Evolutionary conservation across 2,113 vertebrate genomes (phyloP).

Genomic region (Forbesichthys agassizii): DNA sequence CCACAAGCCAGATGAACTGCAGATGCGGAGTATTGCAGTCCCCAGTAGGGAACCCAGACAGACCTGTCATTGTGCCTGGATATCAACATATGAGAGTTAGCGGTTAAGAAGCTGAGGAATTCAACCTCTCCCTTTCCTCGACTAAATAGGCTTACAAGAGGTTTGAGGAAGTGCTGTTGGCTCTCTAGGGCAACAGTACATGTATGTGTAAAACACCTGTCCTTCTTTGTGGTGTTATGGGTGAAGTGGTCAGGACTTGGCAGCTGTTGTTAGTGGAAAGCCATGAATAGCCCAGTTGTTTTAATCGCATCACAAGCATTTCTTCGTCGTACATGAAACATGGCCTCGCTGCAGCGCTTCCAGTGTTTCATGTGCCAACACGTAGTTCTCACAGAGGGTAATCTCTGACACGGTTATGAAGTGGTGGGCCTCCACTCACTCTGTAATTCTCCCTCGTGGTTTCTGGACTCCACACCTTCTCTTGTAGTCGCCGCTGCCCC

Average conservation of each 20-base stretch:
- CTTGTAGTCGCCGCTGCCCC: slow-evolving; percentile 51
- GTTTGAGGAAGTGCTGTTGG: slow-evolving; percentile 40
- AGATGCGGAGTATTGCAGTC: slow-evolving; percentile 64
- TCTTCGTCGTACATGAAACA: no score
- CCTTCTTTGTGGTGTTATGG: slow-evolving; percentile 51
- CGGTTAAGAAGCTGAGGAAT: slow-evolving; percentile 49
- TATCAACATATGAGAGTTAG: slow-evolving; percentile 54
- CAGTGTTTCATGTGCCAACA: neutral
- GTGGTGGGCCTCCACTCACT: slow-evolving; percentile 26
- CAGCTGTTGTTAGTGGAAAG: slow-evolving; percentile 60
- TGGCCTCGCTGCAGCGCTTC: neutral
- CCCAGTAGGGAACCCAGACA: slow-evolving; percentile 46
- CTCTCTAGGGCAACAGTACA: neutral
- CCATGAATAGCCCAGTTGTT: slow-evolving; percentile 63
- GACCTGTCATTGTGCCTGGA: slow-evolving; percentile 61
- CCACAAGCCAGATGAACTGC: slow-evolving; percentile 30
- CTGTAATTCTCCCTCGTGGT: slow-evolving; percentile 60
- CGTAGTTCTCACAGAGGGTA: slow-evolving; percentile 14
- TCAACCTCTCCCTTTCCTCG: slow-evolving; percentile 58
- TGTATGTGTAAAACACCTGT: slow-evolving; percentile 60
- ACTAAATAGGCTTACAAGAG: slow-evolving; percentile 41
- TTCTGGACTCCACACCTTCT: slow-evolving; percentile 18
- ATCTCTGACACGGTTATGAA: slow-evolving; percentile 46
- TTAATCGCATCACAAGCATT: slow-evolving; percentile 6
- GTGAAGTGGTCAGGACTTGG: slow-evolving; percentile 43